A percentile compares a stretch with the other conserved stretches of the same genome.
Evolutionary conservation across 35 echinoderm and acorn worm species (phyloP).

Genomic region (Apostichopus californicus): DNA sequence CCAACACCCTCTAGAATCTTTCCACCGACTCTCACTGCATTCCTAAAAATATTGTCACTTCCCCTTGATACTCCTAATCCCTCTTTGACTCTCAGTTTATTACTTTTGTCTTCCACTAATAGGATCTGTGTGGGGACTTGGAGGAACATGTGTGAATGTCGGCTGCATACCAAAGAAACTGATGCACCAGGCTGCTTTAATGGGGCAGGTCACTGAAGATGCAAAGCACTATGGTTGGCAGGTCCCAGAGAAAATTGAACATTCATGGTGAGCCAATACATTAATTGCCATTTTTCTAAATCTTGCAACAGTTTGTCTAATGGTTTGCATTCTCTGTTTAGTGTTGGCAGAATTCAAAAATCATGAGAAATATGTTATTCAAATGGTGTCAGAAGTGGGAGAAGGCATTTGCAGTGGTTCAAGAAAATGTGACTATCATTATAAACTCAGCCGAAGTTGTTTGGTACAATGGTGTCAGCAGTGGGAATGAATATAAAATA

Average conservation of each 20-base stretch:
- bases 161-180: constrained; percentile 98
- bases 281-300: too few species aligned
- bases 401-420: too few species aligned
- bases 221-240: constrained; percentile 88
- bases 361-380: background rate
- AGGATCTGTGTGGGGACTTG: constrained; percentile 84
- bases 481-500: too few species aligned
- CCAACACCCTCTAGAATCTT: too few species aligned
- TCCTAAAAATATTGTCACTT: too few species aligned
- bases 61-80: too few species aligned
- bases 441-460: background rate
- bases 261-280: constrained; percentile 67
- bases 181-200: constrained; percentile 87
- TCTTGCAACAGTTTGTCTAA: too few species aligned
- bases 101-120: background rate
- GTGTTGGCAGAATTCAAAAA: too few species aligned
- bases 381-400: background rate
- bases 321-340: too few species aligned
- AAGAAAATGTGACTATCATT: background rate
- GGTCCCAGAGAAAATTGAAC: constrained; percentile 52
- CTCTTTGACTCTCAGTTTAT: too few species aligned
- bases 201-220: constrained; percentile 81
- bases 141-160: constrained; percentile 97
- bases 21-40: too few species aligned
- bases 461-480: too few species aligned